A percentile compares a stretch with the other conserved stretches of the same genome.
Conservation (phyloP, 2,888 invertebrate species). For the Melanchra persicariae region DNA sequence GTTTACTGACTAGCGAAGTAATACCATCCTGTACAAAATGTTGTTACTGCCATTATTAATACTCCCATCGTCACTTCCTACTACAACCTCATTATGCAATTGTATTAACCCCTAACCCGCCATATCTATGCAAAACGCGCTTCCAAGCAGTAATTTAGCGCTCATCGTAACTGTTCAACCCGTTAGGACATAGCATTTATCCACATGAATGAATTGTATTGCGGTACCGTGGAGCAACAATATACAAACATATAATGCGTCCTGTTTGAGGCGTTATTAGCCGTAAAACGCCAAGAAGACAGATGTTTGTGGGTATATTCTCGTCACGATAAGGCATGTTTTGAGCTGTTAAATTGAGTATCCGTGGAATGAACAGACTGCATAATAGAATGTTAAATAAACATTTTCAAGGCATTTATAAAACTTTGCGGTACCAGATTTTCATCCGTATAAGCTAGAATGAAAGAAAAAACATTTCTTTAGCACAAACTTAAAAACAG, state of each 20-base stretch:
- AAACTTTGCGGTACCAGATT: background rate
- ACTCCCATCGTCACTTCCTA: slow-evolving; percentile 6
- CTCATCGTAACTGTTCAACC: slow-evolving; percentile 40
- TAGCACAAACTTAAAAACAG: background rate
- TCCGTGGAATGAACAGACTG: background rate
- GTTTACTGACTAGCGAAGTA: background rate
- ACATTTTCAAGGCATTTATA: slow-evolving; percentile 8
- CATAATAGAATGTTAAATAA: slow-evolving; percentile 13
- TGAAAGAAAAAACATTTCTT: too few species aligned
- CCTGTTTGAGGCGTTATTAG: slow-evolving; percentile 44
- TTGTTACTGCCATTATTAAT: background rate
- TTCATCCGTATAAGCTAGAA: background rate
- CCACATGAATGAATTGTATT: slow-evolving; percentile 48
- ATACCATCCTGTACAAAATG: background rate
- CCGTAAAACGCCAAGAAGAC: slow-evolving; percentile 46
- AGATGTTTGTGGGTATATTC: slow-evolving; percentile 33
- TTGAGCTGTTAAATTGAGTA: slow-evolving; percentile 10
- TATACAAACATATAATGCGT: slow-evolving; percentile 24
- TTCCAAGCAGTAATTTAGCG: slow-evolving; percentile 33
- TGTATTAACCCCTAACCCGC: slow-evolving; percentile 43
- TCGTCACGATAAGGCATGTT: slow-evolving; percentile 28
- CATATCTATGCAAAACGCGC: slow-evolving; percentile 44
- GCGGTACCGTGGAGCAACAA: slow-evolving; percentile 12
- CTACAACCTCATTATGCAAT: slow-evolving; percentile 18
- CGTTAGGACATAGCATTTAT: slow-evolving; percentile 45